A percentile compares a stretch with the other conserved stretches of the same genome.
Evolutionary conservation across 37 sponge, comb jelly and placozoan genomes (phyloP).

Genomic region (Sycon ciliatum): DNA sequence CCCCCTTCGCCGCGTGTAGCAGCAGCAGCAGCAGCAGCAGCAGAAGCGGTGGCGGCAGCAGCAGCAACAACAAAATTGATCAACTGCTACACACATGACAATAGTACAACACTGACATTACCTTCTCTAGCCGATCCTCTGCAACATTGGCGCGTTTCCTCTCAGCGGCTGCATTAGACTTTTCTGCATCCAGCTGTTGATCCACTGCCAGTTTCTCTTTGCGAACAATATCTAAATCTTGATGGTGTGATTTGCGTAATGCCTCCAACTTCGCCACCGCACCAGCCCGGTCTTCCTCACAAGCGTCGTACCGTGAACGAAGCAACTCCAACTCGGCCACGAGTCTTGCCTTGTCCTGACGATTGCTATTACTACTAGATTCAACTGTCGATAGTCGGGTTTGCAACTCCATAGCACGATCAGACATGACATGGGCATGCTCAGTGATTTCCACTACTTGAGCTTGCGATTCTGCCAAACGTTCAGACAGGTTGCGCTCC

Average conservation of each 20-base stretch:
- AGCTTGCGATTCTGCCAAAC: conserved; percentile 39
- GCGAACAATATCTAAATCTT: conserved; percentile 33
- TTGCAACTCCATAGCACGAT: conserved; percentile 40
- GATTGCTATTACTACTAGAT: conserved; percentile 27
- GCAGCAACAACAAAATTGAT: too few relatives aligned
- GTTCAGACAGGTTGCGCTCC: conserved; percentile 66
- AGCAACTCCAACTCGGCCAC: conserved; percentile 61
- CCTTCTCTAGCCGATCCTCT: conserved; percentile 53
- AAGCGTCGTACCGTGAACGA: conserved; percentile 39
- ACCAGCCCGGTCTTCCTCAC: conserved; percentile 44
- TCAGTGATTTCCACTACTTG: conserved; percentile 42
- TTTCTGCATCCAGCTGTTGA: background rate
- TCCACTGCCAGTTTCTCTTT: background rate
- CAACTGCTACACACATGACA: too few relatives aligned
- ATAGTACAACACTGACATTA: too few relatives aligned
- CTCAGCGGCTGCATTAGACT: background rate
- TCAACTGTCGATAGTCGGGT: conserved; percentile 36
- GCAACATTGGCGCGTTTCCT: background rate
- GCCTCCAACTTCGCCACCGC: background rate
- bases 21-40: too few relatives aligned
- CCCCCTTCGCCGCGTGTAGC: too few relatives aligned
- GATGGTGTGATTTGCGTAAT: too few relatives aligned
- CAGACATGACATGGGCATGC: conserved; percentile 46
- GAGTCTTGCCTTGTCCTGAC: conserved; percentile 60
- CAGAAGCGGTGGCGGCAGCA: too few relatives aligned